phyloP scores from a whole-genome alignment of 1,140 invertebrate species.

The Zophobas morio region DNA sequence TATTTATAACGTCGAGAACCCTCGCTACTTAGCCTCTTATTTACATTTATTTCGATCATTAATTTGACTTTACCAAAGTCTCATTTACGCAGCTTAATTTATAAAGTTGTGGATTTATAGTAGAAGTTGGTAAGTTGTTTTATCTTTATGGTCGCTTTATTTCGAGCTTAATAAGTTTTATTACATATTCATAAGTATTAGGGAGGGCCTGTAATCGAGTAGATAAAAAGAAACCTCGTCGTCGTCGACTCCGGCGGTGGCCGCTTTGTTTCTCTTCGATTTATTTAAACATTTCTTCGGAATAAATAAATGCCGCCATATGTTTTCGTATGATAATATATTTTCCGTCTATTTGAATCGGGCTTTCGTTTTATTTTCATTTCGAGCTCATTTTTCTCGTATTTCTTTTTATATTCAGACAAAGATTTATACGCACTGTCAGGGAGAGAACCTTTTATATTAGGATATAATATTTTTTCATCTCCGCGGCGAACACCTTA shows the following conservation, averaged over 20 bases:
- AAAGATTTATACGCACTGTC: slow-evolving; percentile 66
- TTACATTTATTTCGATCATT: slow-evolving; percentile 66
- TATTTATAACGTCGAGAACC: slow-evolving; percentile 47
- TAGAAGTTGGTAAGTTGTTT: slow-evolving; percentile 65
- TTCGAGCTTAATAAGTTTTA: slow-evolving; percentile 64
- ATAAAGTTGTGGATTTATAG: slow-evolving; percentile 67
- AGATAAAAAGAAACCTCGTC: slow-evolving; percentile 35
- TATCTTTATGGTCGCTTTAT: slow-evolving; percentile 66
- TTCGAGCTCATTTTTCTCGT: slow-evolving; percentile 66
- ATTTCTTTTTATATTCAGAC: slow-evolving; percentile 65
- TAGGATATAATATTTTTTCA: slow-evolving; percentile 66
- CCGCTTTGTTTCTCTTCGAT: slow-evolving; percentile 23
- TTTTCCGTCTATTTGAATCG: slow-evolving; percentile 65
- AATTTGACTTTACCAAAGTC: slow-evolving; percentile 66
- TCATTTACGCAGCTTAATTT: slow-evolving; percentile 67
- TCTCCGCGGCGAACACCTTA: slow-evolving; percentile 54
- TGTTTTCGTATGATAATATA: slow-evolving; percentile 63
- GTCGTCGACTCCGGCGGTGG: background rate
- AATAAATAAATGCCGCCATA: slow-evolving; percentile 57
- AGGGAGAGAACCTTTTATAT: slow-evolving; percentile 64
- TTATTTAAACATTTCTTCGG: slow-evolving; percentile 53
- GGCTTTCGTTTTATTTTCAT: slow-evolving; percentile 66
- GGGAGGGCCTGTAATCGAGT: slow-evolving; percentile 41
- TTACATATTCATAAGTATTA: slow-evolving; percentile 63
- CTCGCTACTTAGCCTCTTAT: slow-evolving; percentile 62